Evolutionary conservation across 2,113 vertebrate genomes (phyloP), one percentile per base, ranked within the genome.

Genomic region (Onychorhynchus coronatus): DNA sequence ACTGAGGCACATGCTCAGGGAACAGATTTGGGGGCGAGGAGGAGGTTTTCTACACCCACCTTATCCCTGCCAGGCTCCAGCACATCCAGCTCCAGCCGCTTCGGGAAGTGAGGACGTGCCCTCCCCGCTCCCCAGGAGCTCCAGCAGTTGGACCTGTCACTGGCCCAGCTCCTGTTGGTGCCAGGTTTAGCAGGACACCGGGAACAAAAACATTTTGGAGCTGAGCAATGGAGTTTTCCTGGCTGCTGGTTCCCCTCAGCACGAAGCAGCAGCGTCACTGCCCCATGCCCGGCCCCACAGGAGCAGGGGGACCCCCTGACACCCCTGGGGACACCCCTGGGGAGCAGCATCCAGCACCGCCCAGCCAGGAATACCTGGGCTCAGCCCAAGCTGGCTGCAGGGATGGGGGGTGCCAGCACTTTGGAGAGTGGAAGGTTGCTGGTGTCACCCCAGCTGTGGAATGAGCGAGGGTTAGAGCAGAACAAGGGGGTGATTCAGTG

Each of bases 401-500:
- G 62, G 44, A 27, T 37, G 18, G 33, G 35, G 52, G 67, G 70
- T 11, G 8, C 25, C 66, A 77, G 75, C 89, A 73, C 46, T 80
- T 76, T 30, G 2, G 62, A 22, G 59, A 84, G 33, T 37, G 63
- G 74, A 71, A 85, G 35, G 49, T 42, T 63, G 67, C 8, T 17
- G 67, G 58, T 66, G 89, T 73, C 90, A 46, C 49, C 87, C 67
- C 58, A 41, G 78, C 18, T 14, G 14, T 7, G 41, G 75, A 71
- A 83, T 74, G 56, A 56, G 79, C 4, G 14, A 14, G 37, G 88
- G 84, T 61, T 81, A 71, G 47, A 58, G 37, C 41, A 65, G 63
- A 92, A 96, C 95, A 95, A 95, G 91, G 76, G 59, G 49, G 50
- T 66, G 74, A 90, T 88, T 96, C 65, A 91, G 52, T 11, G 37